A percentile compares a stretch with the other conserved stretches of the same genome.
Evolutionary conservation across 2,113 vertebrate species (phyloP).

Genomic region (Bos indicus): DNA sequence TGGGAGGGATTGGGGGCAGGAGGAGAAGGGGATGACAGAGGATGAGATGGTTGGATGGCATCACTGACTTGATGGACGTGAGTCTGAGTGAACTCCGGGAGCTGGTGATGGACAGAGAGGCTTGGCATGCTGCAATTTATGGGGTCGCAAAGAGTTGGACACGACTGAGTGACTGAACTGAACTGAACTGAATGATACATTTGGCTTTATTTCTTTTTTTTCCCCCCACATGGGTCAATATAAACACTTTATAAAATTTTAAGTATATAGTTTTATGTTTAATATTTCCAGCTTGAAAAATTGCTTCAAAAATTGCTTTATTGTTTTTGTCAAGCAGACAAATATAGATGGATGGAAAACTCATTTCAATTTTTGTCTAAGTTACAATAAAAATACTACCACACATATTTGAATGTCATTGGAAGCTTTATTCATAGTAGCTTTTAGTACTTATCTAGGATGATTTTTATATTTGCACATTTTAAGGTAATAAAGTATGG

Average conservation of each 20-base stretch:
- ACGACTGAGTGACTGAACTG: too few species aligned
- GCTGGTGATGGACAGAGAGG: too few species aligned
- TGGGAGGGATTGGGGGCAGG: too few species aligned
- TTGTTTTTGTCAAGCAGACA: background rate
- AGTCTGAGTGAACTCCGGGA: too few species aligned
- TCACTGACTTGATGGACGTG: too few species aligned
- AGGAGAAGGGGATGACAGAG: too few species aligned
- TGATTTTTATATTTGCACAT: background rate
- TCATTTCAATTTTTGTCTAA: background rate
- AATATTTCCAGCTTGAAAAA: background rate
- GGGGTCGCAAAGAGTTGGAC: too few species aligned
- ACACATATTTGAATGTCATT: background rate
- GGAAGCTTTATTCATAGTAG: background rate
- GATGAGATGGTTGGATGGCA: too few species aligned
- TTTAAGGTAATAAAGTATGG: background rate
- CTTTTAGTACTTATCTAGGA: background rate
- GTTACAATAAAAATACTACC: background rate
- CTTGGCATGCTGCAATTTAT: too few species aligned
- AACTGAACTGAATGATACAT: background rate
- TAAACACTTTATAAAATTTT: background rate
- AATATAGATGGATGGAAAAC: background rate
- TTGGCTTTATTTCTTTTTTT: background rate
- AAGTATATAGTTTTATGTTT: background rate
- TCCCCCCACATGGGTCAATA: background rate
- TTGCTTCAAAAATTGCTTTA: background rate